phyloP scores from a whole-genome alignment of 2,113 vertebrate species.

The Silurus asotus region DNA sequence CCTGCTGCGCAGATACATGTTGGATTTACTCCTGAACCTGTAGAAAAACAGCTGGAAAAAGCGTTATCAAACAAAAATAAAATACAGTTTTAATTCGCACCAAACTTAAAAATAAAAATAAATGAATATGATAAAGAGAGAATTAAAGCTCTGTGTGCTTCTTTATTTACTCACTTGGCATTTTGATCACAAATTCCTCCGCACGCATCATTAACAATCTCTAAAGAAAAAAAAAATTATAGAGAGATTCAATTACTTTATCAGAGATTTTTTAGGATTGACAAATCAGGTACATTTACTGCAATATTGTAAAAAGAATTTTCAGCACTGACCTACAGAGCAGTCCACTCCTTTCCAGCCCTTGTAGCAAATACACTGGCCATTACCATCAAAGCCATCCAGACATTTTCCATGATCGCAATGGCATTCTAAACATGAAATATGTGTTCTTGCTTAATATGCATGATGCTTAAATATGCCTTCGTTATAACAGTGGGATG shows the following conservation, averaged over 20 bases:
- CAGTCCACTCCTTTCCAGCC: constrained; percentile 87
- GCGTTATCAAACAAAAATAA: not conserved
- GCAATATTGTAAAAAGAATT: not conserved
- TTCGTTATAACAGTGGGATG: not conserved
- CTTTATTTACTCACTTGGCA: constrained; percentile 81
- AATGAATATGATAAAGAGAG: not conserved
- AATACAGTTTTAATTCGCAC: constrained; percentile 2
- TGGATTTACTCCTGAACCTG: constrained; percentile 60
- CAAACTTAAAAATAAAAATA: not conserved
- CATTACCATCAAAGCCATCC: constrained; percentile 82
- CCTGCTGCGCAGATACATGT: constrained; percentile 85
- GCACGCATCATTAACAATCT: constrained; percentile 77
- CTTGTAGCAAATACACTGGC: constrained; percentile 83
- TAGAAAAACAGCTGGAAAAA: constrained; percentile 81
- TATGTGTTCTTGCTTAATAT: not conserved
- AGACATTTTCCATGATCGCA: constrained; percentile 86
- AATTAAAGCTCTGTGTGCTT: not conserved
- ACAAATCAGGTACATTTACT: not conserved
- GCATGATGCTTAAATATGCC: not conserved
- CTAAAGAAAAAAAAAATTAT: constrained; percentile 63
- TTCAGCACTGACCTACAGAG: constrained; percentile 74
- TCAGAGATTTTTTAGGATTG: not conserved
- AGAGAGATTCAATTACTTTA: constrained; percentile 13
- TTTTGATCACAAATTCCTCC: constrained; percentile 79
- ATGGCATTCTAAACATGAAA: constrained; percentile 75